Evolutionary conservation across 1,140 invertebrate genomes (phyloP), one percentile per base, ranked within the genome.

Genomic region (Euglossa dilemma): DNA sequence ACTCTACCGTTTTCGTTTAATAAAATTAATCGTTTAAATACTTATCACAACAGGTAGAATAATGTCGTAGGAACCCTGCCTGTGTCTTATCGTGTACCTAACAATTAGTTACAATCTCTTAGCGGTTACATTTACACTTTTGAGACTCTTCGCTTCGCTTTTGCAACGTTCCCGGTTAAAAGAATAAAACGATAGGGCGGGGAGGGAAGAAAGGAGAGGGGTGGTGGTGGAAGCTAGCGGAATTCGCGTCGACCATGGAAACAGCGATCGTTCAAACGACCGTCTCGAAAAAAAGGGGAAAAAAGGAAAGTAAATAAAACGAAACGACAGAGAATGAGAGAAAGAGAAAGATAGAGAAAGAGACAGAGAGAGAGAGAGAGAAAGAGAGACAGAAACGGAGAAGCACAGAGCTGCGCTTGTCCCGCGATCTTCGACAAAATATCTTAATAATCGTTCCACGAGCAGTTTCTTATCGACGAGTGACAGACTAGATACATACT

Each of bases 41-140:
- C 87, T 89, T 89, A 89, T 89, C 88, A 89, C 88, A 89, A 89
- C 88, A 89, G 87, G 87, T 89, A 81, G 87, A 89, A 89, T 86
- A 50, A 89, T 85, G 87, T 89, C 87, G 80, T 89, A 89, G 88
- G 88, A 89, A 89, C 88, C 88, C 88, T 89, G 85, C 87, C 87
- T 86, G 87, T 87, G 78, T 89, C 78, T 89, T 85, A 80, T 72
- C 61, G 25, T 80, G 81, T 78, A 47, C 66, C 66, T 83, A 83
- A 83, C 64, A 78, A 66, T 78, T 83, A 83, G 66, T 83, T 83
- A 83, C 80, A 83, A 83, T 83, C 74, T 81, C 57, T 28, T 61
- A 73, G 9, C 52, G 50, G n/a, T 64, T 80, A 64, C 75, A 78
- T 67, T 64, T 78, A 57, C 61, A 76, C 25, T 52, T 43, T n/a